Base-by-base conservation (phyloP, 2,797 vertebrate genomes). In the Tachyglossus aculeatus region DNA sequence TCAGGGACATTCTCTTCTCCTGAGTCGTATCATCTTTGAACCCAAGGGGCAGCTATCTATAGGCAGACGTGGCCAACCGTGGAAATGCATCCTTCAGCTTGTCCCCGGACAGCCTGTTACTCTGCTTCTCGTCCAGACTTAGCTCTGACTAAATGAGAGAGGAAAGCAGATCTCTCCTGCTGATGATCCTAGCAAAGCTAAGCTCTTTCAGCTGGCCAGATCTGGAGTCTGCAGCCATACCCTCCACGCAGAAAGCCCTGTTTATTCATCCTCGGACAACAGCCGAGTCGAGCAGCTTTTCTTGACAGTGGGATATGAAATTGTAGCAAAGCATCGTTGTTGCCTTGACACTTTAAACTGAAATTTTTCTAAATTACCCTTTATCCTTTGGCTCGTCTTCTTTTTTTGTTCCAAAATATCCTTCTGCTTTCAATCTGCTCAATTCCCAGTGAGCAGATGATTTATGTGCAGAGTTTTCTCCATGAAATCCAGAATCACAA, bases 161-260 rank as follows among this genome's bases (percentile, higher is more conserved):
- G n/a, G n/a, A n/a, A n/a, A n/a, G n/a, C n/a, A n/a, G n/a, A n/a
- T n/a, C n/a, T n/a, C n/a, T n/a, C n/a, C n/a, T n/a, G n/a, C n/a
- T n/a, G n/a, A n/a, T n/a, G n/a, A n/a, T n/a, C n/a, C n/a, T n/a
- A n/a, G n/a, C n/a, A n/a, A n/a, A n/a, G n/a, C n/a, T n/a, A n/a
- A n/a, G n/a, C n/a, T n/a, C n/a, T n/a, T n/a, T n/a, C n/a, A n/a
- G n/a, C n/a, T n/a, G n/a, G n/a, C n/a, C n/a, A n/a, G n/a, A n/a
- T n/a, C n/a, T n/a, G n/a, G n/a, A n/a, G n/a, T n/a, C n/a, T n/a
- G n/a, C n/a, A n/a, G n/a, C n/a, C n/a, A n/a, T n/a, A n/a, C n/a
- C n/a, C n/a, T 61, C 38, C 58, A 40, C 27, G 19, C 64, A n/a
- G n/a, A 37, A 25, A 63, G 71, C 78, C 52, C 33, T 38, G 69